A percentile compares a stretch with the other conserved stretches of the same genome.
These are phyloP conservation scores for Nomada fabriciana DNA, from an alignment of 2,888 invertebrate species.

Conservation along the genomic window DNA sequence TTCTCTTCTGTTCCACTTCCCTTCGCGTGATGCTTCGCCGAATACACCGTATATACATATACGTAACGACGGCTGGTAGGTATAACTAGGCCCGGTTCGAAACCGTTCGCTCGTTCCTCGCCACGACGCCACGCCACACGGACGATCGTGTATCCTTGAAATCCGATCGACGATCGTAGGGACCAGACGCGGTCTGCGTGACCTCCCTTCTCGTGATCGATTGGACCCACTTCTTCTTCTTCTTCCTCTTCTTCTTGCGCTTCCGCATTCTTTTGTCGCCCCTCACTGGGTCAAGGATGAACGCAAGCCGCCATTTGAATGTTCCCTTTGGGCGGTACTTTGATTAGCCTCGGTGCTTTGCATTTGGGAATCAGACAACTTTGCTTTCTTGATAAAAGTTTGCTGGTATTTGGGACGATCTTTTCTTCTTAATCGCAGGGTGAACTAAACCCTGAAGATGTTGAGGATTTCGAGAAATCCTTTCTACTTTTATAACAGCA, in stretches of 20 bases:
- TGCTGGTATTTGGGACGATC: too few species aligned
- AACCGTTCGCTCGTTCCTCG: slow-evolving; percentile 77
- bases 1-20: slow-evolving; percentile 84
- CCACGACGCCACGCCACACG: slow-evolving; percentile 73
- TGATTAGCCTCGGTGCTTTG: background rate
- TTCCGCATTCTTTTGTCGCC: background rate
- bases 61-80: slow-evolving; percentile 71
- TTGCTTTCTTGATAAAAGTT: too few species aligned
- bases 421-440: too few species aligned
- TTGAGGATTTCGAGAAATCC: too few species aligned
- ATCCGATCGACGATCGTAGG: slow-evolving; percentile 32
- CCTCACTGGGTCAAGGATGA: background rate
- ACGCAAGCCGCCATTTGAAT: background rate
- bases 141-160: slow-evolving; percentile 66
- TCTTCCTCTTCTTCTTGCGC: background rate
- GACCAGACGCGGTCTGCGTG: background rate
- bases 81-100: slow-evolving; percentile 82
- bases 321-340: background rate
- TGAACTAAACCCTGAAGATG: too few species aligned
- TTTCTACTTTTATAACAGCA: too few species aligned
- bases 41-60: slow-evolving; percentile 64
- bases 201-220: background rate
- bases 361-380: background rate
- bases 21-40: slow-evolving; percentile 69
- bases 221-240: background rate